These are phyloP conservation scores for Rhagonycha lutea DNA, from an alignment of 2,888 invertebrate genomes.

Conservation along the genomic window DNA sequence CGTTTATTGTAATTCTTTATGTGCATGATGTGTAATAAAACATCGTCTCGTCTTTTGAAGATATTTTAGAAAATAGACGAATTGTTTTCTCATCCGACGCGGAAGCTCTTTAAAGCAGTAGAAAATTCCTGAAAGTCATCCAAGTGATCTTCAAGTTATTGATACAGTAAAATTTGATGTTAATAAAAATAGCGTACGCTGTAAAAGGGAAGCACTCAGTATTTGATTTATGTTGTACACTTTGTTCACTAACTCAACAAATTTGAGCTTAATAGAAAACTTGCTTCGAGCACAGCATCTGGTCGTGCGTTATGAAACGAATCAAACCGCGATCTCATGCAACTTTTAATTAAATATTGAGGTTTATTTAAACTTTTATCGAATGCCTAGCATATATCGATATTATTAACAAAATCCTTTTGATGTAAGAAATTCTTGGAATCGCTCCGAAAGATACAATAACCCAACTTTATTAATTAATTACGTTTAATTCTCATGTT, in stretches of 20 bases:
- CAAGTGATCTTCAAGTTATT: slow-evolving; percentile 39
- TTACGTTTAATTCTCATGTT: not conserved
- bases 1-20: not conserved
- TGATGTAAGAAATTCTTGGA: not conserved
- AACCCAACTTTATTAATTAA: not conserved
- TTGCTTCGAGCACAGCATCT: slow-evolving; percentile 9
- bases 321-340: slow-evolving; percentile 15
- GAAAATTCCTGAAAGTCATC: slow-evolving; percentile 34
- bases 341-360: slow-evolving; percentile 29
- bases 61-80: not conserved
- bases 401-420: not conserved
- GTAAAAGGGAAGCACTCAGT: slow-evolving; percentile 35
- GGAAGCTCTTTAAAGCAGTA: not conserved
- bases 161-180: slow-evolving; percentile 42
- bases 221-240: slow-evolving; percentile 41
- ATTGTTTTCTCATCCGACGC: not conserved
- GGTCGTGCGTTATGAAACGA: slow-evolving; percentile 19
- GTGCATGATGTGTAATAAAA: not conserved
- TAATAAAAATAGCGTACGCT: slow-evolving; percentile 40
- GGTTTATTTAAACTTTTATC: slow-evolving; percentile 13
- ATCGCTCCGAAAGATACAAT: not conserved
- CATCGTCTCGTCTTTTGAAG: not conserved
- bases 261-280: slow-evolving; percentile 31
- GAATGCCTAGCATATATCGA: not conserved
- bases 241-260: slow-evolving; percentile 38